Conservation (phyloP, 2,113 vertebrate genomes). For the Zapus hudsonius region DNA sequence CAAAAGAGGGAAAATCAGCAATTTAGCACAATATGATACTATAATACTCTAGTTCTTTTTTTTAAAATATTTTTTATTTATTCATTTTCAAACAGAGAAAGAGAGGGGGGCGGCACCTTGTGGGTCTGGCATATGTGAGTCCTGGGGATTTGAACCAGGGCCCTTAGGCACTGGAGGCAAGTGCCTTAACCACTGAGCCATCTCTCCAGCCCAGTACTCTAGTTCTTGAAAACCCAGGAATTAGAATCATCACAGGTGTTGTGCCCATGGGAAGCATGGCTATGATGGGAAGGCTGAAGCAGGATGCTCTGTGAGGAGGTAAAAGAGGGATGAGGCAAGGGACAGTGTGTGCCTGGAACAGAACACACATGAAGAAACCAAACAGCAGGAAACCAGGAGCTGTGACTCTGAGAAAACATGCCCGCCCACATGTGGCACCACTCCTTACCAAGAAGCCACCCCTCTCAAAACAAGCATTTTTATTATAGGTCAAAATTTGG, state of each 20-base stretch:
- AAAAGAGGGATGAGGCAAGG: neutral
- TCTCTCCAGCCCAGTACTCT: too few relatives aligned
- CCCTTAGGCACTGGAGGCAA: too few relatives aligned
- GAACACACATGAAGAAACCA: neutral
- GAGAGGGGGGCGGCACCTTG: too few relatives aligned
- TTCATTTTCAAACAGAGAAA: too few relatives aligned
- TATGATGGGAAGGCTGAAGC: neutral
- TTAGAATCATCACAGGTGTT: neutral
- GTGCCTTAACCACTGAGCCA: too few relatives aligned
- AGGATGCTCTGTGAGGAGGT: neutral
- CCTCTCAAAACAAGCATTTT: neutral
- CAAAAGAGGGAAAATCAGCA: neutral
- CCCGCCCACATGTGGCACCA: rapidly evolving
- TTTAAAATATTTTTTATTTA: too few relatives aligned
- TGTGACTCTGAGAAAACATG: neutral
- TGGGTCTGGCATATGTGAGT: too few relatives aligned
- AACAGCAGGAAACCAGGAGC: neutral
- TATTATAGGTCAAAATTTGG: neutral
- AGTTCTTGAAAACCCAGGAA: neutral
- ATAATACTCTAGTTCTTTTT: too few relatives aligned
- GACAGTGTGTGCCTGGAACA: neutral
- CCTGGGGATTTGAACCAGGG: too few relatives aligned
- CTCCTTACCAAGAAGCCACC: neutral
- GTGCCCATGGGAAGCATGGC: neutral
- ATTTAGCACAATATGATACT: too few relatives aligned